Conservation (phyloP, 2,888 invertebrate genomes). For the Daptonema setosum region DNA sequence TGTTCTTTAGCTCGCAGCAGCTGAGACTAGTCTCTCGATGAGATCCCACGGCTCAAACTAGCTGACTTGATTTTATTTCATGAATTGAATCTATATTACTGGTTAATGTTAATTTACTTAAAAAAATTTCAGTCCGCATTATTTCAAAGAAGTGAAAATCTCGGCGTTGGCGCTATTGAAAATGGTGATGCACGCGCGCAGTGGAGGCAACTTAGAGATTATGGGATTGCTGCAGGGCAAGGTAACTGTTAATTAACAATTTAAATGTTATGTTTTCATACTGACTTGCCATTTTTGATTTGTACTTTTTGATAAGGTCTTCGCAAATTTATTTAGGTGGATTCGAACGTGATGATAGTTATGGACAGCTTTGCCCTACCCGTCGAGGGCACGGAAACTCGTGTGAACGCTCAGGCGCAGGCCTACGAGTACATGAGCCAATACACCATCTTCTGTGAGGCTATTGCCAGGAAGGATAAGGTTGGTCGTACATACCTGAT, state of each 20-base stretch:
- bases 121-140: slow-evolving; percentile 75
- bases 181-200: slow-evolving; percentile 93
- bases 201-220: slow-evolving; percentile 54
- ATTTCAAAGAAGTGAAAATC: slow-evolving; percentile 93
- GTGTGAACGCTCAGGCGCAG: slow-evolving; percentile 87
- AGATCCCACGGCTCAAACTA: too few relatives aligned
- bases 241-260: too few relatives aligned
- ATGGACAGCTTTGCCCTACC: slow-evolving; percentile 98
- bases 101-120: too few relatives aligned
- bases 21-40: too few relatives aligned
- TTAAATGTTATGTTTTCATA: too few relatives aligned
- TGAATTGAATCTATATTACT: too few relatives aligned
- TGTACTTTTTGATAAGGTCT: too few relatives aligned
- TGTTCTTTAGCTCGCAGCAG: too few relatives aligned
- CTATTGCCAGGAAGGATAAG: slow-evolving; percentile 39
- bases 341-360: slow-evolving; percentile 86
- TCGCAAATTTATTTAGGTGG: slow-evolving; percentile 34
- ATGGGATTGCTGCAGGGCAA: slow-evolving; percentile 19
- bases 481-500: slow-evolving; percentile 8
- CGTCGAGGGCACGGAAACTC: slow-evolving; percentile 61
- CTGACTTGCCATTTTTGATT: too few relatives aligned
- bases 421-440: slow-evolving; percentile 99
- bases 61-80: too few relatives aligned
- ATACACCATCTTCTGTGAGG: slow-evolving; percentile 87
- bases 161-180: slow-evolving; percentile 85